Conservation (phyloP, 2,113 vertebrate genomes). For the Cyanistes caeruleus region DNA sequence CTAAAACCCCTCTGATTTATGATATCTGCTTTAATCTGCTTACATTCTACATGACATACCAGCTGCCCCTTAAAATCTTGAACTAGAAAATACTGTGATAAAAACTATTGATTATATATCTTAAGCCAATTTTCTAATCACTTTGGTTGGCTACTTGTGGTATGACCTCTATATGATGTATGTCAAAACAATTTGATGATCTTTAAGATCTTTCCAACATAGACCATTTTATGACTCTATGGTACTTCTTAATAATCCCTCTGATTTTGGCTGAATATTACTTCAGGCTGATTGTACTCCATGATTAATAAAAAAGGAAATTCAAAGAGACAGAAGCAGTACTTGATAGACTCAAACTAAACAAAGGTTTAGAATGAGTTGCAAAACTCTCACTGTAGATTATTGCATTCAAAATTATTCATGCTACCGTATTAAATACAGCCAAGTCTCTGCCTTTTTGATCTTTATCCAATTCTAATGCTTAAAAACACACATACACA, state of each 20-base stretch:
- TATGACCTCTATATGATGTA: neutral
- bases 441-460: neutral
- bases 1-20: neutral
- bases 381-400: neutral
- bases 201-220: neutral
- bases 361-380: neutral
- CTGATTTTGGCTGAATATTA: neutral
- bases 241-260: neutral
- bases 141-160: neutral
- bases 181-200: neutral
- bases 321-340: neutral
- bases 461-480: neutral
- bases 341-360: neutral
- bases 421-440: neutral
- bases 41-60: neutral
- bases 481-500: neutral
- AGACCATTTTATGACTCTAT: neutral
- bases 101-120: neutral
- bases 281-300: neutral
- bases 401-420: neutral
- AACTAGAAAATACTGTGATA: neutral
- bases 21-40: neutral
- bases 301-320: neutral
- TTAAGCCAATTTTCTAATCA: neutral
- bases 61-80: neutral